These are phyloP conservation scores for Takifugu rubripes DNA, from an alignment of 2,797 vertebrate species.

Conservation along the genomic window DNA sequence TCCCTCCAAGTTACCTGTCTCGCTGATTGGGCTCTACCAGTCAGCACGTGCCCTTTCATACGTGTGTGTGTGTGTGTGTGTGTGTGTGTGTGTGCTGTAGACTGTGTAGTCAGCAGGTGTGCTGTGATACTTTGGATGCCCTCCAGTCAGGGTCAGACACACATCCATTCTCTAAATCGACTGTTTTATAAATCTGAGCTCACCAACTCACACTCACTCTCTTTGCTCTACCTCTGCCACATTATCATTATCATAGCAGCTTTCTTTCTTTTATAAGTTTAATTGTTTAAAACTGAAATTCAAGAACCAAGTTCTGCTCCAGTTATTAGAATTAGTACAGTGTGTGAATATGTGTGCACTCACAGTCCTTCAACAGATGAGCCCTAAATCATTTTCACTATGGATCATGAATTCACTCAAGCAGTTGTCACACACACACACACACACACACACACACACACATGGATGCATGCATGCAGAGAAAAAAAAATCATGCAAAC, in stretches of 20 bases:
- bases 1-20: conserved; percentile 72
- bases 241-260: background rate
- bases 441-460: conserved; percentile 17
- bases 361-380: conserved; percentile 53
- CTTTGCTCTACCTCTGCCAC: conserved; percentile 7
- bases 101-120: conserved; percentile 76
- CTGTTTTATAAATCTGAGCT: conserved; percentile 23
- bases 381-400: conserved; percentile 68
- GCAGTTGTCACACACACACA: conserved; percentile 20
- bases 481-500: background rate
- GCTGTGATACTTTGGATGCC: conserved; percentile 70
- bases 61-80: conserved; percentile 9
- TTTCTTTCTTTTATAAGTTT: background rate
- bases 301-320: background rate
- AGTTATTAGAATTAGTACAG: background rate
- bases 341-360: background rate
- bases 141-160: conserved; percentile 72
- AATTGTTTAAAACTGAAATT: conserved; percentile 12
- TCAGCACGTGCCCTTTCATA: background rate
- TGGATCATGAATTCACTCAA: conserved; percentile 49
- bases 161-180: conserved; percentile 32
- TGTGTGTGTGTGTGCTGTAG: conserved; percentile 35
- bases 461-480: conserved; percentile 11
- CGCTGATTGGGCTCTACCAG: conserved; percentile 48
- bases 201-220: conserved; percentile 13